Conservation (phyloP, 2,113 vertebrate genomes). For the Perca flavescens region DNA sequence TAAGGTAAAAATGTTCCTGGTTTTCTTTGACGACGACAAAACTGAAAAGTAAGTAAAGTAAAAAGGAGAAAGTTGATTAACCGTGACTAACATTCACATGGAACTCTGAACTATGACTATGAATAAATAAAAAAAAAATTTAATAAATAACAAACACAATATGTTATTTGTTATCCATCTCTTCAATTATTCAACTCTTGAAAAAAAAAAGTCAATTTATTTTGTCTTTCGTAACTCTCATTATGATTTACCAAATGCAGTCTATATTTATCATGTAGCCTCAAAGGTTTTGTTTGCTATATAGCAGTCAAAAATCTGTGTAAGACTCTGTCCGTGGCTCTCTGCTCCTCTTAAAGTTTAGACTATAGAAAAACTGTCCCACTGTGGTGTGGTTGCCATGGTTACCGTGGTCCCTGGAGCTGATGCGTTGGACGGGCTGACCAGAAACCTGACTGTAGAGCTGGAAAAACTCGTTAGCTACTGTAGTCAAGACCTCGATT, state of each 20-base stretch:
- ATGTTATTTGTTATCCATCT: too few relatives aligned
- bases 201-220: too few relatives aligned
- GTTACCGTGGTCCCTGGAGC: constrained; percentile 73
- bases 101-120: background rate
- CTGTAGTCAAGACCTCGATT: constrained; percentile 96
- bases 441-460: constrained; percentile 98
- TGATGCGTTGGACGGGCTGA: constrained; percentile 91
- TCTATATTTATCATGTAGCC: too few relatives aligned
- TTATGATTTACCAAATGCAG: too few relatives aligned
- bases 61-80: background rate
- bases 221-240: too few relatives aligned
- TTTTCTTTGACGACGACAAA: background rate
- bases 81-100: background rate
- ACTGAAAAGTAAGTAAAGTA: background rate
- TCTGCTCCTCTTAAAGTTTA: background rate
- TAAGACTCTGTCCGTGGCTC: background rate
- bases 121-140: too few relatives aligned
- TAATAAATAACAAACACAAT: background rate
- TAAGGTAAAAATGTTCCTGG: background rate
- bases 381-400: background rate
- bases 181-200: too few relatives aligned
- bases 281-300: too few relatives aligned
- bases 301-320: background rate
- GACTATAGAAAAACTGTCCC: background rate
- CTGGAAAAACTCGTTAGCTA: constrained; percentile 96